These are phyloP conservation scores for Rhingia rostrata DNA, from an alignment of 2,888 invertebrate genomes.

Conservation along the genomic window DNA sequence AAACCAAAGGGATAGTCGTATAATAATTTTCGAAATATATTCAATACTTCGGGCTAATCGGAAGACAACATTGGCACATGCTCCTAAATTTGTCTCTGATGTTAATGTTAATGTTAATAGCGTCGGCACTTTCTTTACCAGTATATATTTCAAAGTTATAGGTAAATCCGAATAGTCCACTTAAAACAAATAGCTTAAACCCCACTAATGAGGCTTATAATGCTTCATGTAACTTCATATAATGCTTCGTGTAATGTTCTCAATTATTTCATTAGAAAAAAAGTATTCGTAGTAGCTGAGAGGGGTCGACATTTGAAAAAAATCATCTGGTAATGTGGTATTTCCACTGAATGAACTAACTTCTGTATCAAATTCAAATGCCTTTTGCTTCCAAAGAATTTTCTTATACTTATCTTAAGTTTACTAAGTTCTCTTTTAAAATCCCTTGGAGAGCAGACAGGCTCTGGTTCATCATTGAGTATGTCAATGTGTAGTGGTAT, in stretches of 20 bases:
- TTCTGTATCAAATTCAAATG: too few relatives aligned
- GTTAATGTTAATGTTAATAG: too few relatives aligned
- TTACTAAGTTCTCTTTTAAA: slow-evolving; percentile 28
- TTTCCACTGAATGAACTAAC: slow-evolving; percentile 1
- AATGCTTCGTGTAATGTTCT: not conserved
- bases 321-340: slow-evolving; percentile 4
- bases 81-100: too few relatives aligned
- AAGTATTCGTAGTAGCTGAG: slow-evolving; percentile 10
- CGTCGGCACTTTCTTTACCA: too few relatives aligned
- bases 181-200: too few relatives aligned
- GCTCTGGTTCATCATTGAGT: slow-evolving; percentile 12
- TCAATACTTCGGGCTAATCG: too few relatives aligned
- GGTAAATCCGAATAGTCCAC: too few relatives aligned
- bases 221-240: too few relatives aligned
- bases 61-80: too few relatives aligned
- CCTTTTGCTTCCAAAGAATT: slow-evolving; percentile 20
- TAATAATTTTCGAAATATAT: slow-evolving; percentile 10
- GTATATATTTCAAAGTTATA: too few relatives aligned
- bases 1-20: not conserved
- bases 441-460: slow-evolving; percentile 8
- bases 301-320: slow-evolving; percentile 12
- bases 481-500: slow-evolving; percentile 22
- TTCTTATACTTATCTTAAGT: slow-evolving; percentile 14
- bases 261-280: slow-evolving; percentile 11
- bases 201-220: too few relatives aligned